Base-by-base conservation (phyloP, 1,140 invertebrate species). In the Lasioglossum baleicum region DNA sequence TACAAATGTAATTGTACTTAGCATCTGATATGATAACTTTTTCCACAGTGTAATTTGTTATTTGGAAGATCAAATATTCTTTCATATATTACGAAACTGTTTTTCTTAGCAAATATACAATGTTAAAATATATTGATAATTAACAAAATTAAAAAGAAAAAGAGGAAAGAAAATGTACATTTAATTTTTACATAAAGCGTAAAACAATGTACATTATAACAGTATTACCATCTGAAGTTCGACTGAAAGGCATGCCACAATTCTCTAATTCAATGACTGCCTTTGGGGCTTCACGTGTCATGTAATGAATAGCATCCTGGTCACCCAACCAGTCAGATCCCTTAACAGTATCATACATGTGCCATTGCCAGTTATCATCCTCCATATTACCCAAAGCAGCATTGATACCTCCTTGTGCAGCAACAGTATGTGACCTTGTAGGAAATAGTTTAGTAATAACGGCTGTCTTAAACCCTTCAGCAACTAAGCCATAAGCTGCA, bases 321-420 rank as follows among this genome's bases (percentile, higher is more conserved):
- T 99, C 99, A 84, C 99, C 99, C 7, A 99, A 94, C 99, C 99
- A 99, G 95, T 99, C 99, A 65, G 98, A 99, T n/a, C 99, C 99
- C 92, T 99, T 99, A 7, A 99, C 98, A 10, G 99, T 99, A 91
- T 97, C 98, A 92, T 99, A 98, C 96, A 99, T 99, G 90, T 99
- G 99, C 96, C 97, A 99, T 51, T 96, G 95, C 99, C 99, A 99
- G 87, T 98, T 96, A 90, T 99, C 98, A 22, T 96, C 95, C 93
- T 99, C 98, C 93, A 94, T 94, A 82, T 93, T 94, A 92, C 95
- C 94, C 83, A 96, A 91, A 22, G 98, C 98, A 75, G 98, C 98
- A 95, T 99, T 99, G 81, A 99, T 98, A 75, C 99, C 99, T 81
- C 99, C 98, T 93, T 99, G 99, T 26, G 99, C 99, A 82, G 99